phyloP scores from a whole-genome alignment of 2,797 vertebrate genomes.

The Hephaestus fuliginosus region DNA sequence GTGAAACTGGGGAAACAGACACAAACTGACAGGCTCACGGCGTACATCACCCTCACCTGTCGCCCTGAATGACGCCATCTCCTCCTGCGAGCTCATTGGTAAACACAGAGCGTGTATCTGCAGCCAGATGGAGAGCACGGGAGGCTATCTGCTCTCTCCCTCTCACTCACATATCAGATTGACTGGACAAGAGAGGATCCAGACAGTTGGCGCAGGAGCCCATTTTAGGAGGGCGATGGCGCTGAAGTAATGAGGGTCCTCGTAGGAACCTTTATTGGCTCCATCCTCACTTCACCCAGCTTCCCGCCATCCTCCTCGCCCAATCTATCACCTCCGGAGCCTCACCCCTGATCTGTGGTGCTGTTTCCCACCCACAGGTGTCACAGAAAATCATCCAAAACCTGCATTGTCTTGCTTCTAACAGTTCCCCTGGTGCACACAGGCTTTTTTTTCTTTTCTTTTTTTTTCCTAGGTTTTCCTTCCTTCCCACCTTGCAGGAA shows the following conservation, averaged over 20 bases:
- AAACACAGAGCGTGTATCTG: slow-evolving; percentile 59
- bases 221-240: slow-evolving; percentile 37
- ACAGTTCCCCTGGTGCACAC: neutral
- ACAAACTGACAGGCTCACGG: slow-evolving; percentile 11
- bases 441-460: slow-evolving; percentile 6
- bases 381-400: slow-evolving; percentile 33
- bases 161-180: slow-evolving; percentile 44
- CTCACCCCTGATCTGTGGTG: slow-evolving; percentile 8
- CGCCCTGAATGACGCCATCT: slow-evolving; percentile 42
- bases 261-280: slow-evolving; percentile 23
- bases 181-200: slow-evolving; percentile 50
- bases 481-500: slow-evolving; percentile 14
- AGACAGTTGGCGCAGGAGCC: slow-evolving; percentile 37
- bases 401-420: slow-evolving; percentile 26
- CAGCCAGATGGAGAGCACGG: slow-evolving; percentile 56
- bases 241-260: slow-evolving; percentile 49
- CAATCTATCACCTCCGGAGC: slow-evolving; percentile 7
- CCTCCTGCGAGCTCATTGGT: slow-evolving; percentile 54
- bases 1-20: slow-evolving; percentile 18
- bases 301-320: slow-evolving; percentile 15
- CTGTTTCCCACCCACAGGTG: slow-evolving; percentile 6
- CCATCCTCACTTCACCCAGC: slow-evolving; percentile 32
- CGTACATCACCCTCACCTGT: slow-evolving; percentile 44
- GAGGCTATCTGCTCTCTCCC: slow-evolving; percentile 56
- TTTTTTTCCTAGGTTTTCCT: slow-evolving; percentile 11